phyloP scores from a whole-genome alignment of 2,888 invertebrate genomes.

The Drosophila siamana region DNA sequence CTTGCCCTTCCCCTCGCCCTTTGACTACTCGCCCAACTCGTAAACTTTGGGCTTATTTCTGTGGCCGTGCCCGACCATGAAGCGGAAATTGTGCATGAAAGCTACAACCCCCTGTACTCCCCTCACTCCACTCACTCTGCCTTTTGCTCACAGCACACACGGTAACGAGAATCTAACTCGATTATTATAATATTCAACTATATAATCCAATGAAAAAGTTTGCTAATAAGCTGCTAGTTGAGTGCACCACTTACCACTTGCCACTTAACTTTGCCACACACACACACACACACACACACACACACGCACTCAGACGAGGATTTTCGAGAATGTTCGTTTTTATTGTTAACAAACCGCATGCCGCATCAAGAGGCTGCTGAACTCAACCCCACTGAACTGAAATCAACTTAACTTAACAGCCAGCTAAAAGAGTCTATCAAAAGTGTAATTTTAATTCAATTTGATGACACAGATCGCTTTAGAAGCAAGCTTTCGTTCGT shows the following conservation, averaged over 20 bases:
- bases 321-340: conserved; percentile 37
- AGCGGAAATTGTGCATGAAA: conserved; percentile 77
- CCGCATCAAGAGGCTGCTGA: conserved; percentile 13
- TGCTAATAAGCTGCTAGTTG: conserved; percentile 79
- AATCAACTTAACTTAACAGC: conserved; percentile 4
- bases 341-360: conserved; percentile 35
- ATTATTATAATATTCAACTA: conserved; percentile 78
- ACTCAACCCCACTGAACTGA: conserved; percentile 5
- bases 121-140: neutral
- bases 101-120: conserved; percentile 31
- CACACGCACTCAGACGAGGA: conserved; percentile 1
- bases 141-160: conserved; percentile 20
- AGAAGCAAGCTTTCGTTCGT: neutral
- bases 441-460: conserved; percentile 32
- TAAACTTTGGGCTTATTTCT: conserved; percentile 74
- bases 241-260: conserved; percentile 54
- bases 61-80: conserved; percentile 58
- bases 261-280: conserved; percentile 35
- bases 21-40: conserved; percentile 26
- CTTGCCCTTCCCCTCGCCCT: neutral
- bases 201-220: conserved; percentile 78
- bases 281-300: conserved; percentile 4
- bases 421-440: conserved; percentile 27
- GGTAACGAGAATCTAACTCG: conserved; percentile 70
- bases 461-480: conserved; percentile 15